These are phyloP conservation scores for Ianthella basta DNA, from an alignment of 37 sponge, comb jelly and placozoan genomes.

Conservation along the genomic window DNA sequence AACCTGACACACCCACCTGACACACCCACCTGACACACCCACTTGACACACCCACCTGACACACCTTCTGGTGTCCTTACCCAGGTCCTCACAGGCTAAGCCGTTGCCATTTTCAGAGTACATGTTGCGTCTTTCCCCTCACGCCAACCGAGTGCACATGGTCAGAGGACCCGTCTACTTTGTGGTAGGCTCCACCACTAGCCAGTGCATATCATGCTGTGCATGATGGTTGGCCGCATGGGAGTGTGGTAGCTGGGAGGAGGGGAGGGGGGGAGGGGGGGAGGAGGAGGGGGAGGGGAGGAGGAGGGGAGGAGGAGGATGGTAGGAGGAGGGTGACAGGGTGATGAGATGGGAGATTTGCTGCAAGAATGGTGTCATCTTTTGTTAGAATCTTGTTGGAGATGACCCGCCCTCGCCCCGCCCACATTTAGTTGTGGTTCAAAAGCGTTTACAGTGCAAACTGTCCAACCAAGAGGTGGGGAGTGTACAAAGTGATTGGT, in stretches of 20 bases:
- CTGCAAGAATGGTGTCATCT: too few relatives aligned
- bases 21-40: constrained; percentile 11
- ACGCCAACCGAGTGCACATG: constrained; percentile 68
- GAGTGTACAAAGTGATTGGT: neutral
- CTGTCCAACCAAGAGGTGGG: neutral
- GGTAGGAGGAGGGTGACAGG: neutral
- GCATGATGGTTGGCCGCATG: neutral
- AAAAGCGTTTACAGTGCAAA: neutral
- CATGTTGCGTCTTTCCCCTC: constrained; percentile 42
- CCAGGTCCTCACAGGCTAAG: constrained; percentile 49
- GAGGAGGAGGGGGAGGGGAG: neutral
- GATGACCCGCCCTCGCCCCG: constrained; percentile 49
- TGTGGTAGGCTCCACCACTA: constrained; percentile 45
- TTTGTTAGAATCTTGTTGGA: constrained; percentile 37
- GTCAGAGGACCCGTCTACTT: constrained; percentile 67
- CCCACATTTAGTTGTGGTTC: constrained; percentile 52
- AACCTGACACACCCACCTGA: neutral
- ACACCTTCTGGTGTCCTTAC: too few relatives aligned
- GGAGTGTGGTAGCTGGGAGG: neutral
- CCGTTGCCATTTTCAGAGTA: constrained; percentile 65
- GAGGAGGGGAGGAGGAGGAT: neutral
- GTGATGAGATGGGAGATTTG: too few relatives aligned
- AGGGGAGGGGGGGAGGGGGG: neutral
- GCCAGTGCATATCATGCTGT: too few relatives aligned
- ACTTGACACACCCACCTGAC: neutral